A percentile compares a stretch with the other conserved stretches of the same genome.
These are phyloP conservation scores for Podargus strigoides DNA, from an alignment of 2,797 vertebrate genomes.

Conservation along the genomic window DNA sequence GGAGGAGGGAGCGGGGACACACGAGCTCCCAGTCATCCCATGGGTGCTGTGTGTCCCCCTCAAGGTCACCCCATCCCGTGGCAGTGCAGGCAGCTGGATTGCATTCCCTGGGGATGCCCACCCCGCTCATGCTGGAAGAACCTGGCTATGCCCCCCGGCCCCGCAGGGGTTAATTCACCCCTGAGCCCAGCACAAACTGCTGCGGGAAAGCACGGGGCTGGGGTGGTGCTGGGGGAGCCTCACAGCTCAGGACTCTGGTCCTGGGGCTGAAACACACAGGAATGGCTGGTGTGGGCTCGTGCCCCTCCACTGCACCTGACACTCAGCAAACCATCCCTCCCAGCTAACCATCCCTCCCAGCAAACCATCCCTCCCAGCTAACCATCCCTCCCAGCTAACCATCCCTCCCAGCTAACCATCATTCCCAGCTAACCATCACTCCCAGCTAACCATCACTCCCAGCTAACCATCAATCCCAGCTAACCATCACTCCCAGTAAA, in stretches of 20 bases:
- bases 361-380: fast-evolving
- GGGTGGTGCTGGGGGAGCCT: background rate
- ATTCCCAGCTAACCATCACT: fast-evolving
- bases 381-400: background rate
- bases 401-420: fast-evolving
- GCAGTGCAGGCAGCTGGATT: background rate
- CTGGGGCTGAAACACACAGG: background rate
- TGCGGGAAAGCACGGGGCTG: background rate
- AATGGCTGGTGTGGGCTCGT: background rate
- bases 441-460: fast-evolving
- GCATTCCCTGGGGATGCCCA: background rate
- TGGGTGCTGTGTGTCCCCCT: background rate
- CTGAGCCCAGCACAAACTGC: background rate
- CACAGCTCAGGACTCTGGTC: background rate
- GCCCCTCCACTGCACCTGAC: background rate
- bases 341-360: fast-evolving
- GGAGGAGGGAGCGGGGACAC: fast-evolving
- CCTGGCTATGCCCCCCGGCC: background rate
- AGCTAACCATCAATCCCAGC: fast-evolving
- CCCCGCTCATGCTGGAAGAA: background rate
- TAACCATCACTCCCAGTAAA: fast-evolving
- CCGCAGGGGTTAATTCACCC: background rate
- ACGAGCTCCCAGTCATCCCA: fast-evolving
- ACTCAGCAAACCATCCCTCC: background rate
- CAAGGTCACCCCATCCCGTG: fast-evolving